Percentiles rank a stretch among this genome's conserved stretches.
These are phyloP conservation scores for Talpa occidentalis DNA, from an alignment of 2,113 vertebrate genomes.

Conservation along the genomic window DNA sequence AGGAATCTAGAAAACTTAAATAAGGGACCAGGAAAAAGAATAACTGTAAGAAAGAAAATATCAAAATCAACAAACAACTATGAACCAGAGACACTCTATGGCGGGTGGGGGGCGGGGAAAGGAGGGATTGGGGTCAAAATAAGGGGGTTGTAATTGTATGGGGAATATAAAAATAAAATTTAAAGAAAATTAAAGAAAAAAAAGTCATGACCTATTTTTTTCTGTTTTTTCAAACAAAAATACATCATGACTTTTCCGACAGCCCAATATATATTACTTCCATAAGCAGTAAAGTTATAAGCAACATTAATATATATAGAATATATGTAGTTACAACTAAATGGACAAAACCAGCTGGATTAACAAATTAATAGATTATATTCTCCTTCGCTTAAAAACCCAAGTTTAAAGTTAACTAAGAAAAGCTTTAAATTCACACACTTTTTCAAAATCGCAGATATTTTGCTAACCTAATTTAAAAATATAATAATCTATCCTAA, in stretches of 20 bases:
- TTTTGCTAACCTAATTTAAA: not conserved
- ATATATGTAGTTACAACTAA: constrained; percentile 37
- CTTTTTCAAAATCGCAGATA: not conserved
- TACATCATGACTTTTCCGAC: no score
- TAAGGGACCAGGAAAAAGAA: no score
- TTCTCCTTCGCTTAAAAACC: constrained; percentile 12
- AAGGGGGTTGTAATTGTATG: no score
- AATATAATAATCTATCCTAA: not conserved
- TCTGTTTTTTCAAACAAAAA: no score
- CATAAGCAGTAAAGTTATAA: not conserved
- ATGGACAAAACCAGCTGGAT: not conserved
- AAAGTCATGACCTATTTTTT: not conserved
- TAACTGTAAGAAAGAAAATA: no score
- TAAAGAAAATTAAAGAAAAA: no score
- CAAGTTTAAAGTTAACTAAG: constrained; percentile 29
- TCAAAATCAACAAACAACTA: no score
- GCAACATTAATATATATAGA: constrained; percentile 9
- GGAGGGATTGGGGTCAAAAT: no score
- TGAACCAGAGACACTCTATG: no score
- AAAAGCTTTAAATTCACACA: constrained; percentile 1
- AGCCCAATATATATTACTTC: not conserved
- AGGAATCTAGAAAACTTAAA: no score
- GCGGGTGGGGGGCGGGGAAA: no score
- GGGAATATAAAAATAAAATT: no score
- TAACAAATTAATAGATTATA: not conserved